Base-by-base conservation (phyloP, 2,888 invertebrate genomes). In the Clunio marinus region DNA sequence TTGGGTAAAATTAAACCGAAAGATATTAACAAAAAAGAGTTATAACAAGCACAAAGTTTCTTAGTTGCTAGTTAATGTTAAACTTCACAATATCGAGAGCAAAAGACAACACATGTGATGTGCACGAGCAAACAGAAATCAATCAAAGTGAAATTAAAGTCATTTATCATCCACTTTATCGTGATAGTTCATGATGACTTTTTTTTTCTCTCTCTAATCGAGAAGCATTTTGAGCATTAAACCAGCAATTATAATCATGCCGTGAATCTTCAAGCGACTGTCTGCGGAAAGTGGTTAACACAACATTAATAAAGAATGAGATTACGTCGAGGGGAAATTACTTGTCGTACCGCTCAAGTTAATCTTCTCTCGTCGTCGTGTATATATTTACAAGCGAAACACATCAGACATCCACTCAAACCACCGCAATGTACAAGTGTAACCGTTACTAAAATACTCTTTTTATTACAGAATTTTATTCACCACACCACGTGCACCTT, bases 371-470 rank as follows among this genome's bases (percentile, higher is more conserved):
- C 41, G 10, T 15, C 10, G 41, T 10, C 15, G 41, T 41, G 41
- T 41, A n/a, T n/a, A n/a, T n/a, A n/a, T n/a, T n/a, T n/a, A n/a
- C n/a, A 15, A 51, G 51, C 7, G 51, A 51, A 51, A 51, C 51
- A 51, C 51, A n/a, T 41, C n/a, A 41, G 15, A 41, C 32, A 32
- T 32, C 35, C 13, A 32, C 35, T 32, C 13, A 32, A 32, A 32
- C 35, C 51, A 51, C 51, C 51, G 22, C 51, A 51, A 22, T 13
- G 22, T 22, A 51, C 51, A 51, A 51, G 51, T 51, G 51, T 51
- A 22, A 22, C 51, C 15, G 45, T 45, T 15, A n/a, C n/a, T n/a
- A n/a, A 45, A 45, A 45, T 15, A 17, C 51, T 20, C 51, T 22
- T 51, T 41, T 51, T 51, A 22, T 51, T 51, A 22, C 51, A 13